Evolutionary conservation across 2,113 vertebrate species (phyloP).

Genomic region (Gobius niger): DNA sequence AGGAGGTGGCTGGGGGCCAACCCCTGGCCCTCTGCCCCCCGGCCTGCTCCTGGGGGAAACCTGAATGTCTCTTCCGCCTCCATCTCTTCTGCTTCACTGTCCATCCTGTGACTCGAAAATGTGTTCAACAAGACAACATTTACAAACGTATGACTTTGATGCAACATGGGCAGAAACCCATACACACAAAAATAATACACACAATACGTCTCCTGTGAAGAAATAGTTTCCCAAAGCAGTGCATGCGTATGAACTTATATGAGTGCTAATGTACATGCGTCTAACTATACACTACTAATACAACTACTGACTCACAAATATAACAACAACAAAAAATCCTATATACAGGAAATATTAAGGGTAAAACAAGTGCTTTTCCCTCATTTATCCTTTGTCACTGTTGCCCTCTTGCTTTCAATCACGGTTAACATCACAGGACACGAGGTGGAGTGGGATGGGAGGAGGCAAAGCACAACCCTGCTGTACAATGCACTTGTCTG

Average conservation of each 20-base stretch:
- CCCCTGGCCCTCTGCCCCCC: constrained; percentile 79
- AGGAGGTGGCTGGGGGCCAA: constrained; percentile 68
- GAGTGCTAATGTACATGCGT: constrained; percentile 43
- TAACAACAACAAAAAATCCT: constrained; percentile 66
- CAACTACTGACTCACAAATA: constrained; percentile 67
- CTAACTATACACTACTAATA: constrained; percentile 24
- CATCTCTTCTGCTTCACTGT: constrained; percentile 78
- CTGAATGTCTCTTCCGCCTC: constrained; percentile 67
- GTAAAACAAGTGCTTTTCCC: constrained; percentile 41
- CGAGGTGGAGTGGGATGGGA: constrained; percentile 62
- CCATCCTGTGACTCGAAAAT: constrained; percentile 65
- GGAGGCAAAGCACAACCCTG: constrained; percentile 60
- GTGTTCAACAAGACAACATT: constrained; percentile 13
- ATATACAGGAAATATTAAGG: constrained; percentile 70
- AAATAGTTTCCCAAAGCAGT: constrained; percentile 67
- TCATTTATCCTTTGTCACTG: constrained; percentile 41
- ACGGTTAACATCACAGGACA: constrained; percentile 88
- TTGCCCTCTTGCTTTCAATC: constrained; percentile 75
- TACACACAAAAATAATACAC: not conserved
- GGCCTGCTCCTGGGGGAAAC: constrained; percentile 71
- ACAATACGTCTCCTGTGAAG: constrained; percentile 40
- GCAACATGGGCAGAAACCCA: constrained; percentile 27
- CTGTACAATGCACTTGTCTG: constrained; percentile 72
- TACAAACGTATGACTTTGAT: constrained; percentile 4
- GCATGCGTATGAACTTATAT: constrained; percentile 67